Base-by-base conservation (phyloP, 2,888 invertebrate genomes). In the Drosophila greeni region DNA sequence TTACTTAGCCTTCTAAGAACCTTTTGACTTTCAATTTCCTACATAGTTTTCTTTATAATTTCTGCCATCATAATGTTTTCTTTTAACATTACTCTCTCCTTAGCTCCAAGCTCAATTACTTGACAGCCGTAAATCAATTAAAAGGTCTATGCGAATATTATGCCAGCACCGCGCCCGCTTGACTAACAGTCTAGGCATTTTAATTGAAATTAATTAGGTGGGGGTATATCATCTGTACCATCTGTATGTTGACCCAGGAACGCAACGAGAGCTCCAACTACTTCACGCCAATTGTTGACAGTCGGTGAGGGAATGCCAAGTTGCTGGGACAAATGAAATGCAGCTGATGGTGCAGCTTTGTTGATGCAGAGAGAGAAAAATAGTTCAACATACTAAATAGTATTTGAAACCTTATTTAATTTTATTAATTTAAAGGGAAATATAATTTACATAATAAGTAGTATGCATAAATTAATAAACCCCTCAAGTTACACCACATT, bases 201-300 rank as follows among this genome's bases (percentile, higher is more conserved):
- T 80, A 80, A 82, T 80, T 82, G 82, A 80, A 82, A 79, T 82
- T 80, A 82, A 80, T 80, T 80, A 82, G 67, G 53, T 29, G 53
- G 66, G 53, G 31, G 23, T 53, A 62, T 53, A n/a, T n/a, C n/a
- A n/a, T n/a, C n/a, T n/a, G n/a, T n/a, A n/a, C n/a, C 43, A 59
- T 33, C 49, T 36, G 48, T 33, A 58, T 58, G 66, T 47, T 42
- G 42, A 37, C 57, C 57, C 24, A 70, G 53, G 43, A 68, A 60
- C 33, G 66, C 36, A 80, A 75, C 58, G 66, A 73, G 66, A 73
- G 77, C 71, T 64, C 60, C 74, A 72, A 76, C 75, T 79, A 82
- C 79, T 82, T 79, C 66, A 73, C 79, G 79, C 82, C 79, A 79
- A 80, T 82, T 80, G 79, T 75, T 80, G 79, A 79, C 79, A 80